Base-by-base conservation (phyloP, 2,888 invertebrate species). In the Protonemura montana region DNA sequence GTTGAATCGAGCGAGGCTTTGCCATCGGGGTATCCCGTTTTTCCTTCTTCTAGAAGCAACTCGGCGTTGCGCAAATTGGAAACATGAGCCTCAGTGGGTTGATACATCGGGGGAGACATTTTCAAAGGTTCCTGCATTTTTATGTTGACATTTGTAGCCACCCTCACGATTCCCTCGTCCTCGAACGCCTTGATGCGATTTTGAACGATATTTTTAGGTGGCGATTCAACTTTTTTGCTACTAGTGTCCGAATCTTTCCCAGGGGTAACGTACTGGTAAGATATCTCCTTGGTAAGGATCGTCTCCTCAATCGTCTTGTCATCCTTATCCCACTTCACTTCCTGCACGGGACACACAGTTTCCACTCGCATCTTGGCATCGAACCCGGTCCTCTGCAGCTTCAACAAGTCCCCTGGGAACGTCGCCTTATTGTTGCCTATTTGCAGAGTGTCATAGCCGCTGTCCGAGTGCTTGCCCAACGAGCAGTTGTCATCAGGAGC, bases 61-160 rank as follows among this genome's bases (percentile, higher is more conserved):
- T 89, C 89, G 21, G 85, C 41, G 21, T 82, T 87, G 82, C 87
- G 88, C 77, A 91, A 87, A 25, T 89, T 89, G 0, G 92, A 91
- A 0, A 91, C 91, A 76, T 91, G 91, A 59, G 92, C 92, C 87
- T 92, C 92, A 13, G 90, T 91, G 0, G 91, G 89, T 59, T 91
- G 91, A 85, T 89, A 89, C 76, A 87, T 86, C 16, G 90, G 88
- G 0, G 91, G 90, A 0, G 91, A 91, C 27, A 91, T 88, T 84
- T 92, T 91, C 27, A 92, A 86, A 0, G 92, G 91, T 42, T 92
- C 92, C 87, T 91, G 91, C 91, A 92, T 91, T 13, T 90, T 89
- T 0, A 90, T 85, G 13, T 89, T 88, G 42, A 90, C 90, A 25
- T 89, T 90, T 1, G 89, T 88, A 0, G 81, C 78, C 5, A 86